Conservation (phyloP, 53 echinoderm and acorn worm species). For the Arbacia lixula region DNA sequence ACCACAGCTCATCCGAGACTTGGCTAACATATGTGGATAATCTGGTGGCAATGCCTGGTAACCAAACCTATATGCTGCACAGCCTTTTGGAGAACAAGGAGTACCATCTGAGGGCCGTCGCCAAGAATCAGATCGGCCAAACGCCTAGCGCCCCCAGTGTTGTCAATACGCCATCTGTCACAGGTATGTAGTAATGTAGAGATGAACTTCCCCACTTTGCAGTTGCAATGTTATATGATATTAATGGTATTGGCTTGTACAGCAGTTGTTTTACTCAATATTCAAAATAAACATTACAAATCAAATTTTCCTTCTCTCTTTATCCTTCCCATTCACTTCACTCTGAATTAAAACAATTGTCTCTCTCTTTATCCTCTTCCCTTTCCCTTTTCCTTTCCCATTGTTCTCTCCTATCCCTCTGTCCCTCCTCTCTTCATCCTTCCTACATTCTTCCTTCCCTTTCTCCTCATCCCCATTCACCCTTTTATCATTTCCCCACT, state of each 20-base stretch:
- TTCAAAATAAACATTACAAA: background rate
- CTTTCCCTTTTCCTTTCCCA: background rate
- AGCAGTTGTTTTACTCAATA: too few species aligned
- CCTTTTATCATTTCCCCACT: background rate
- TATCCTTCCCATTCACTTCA: background rate
- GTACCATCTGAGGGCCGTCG: slow-evolving; percentile 77
- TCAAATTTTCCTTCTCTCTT: background rate
- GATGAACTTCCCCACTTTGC: too few species aligned
- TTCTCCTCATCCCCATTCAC: background rate
- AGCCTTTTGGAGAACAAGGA: slow-evolving; percentile 65
- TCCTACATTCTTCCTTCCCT: background rate
- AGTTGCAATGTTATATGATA: too few species aligned
- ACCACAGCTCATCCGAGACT: slow-evolving; percentile 35
- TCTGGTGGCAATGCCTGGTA: slow-evolving; percentile 41
- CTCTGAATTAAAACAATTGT: background rate
- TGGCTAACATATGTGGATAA: slow-evolving; percentile 78
- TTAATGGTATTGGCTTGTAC: too few species aligned
- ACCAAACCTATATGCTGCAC: slow-evolving; percentile 38
- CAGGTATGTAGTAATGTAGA: slow-evolving; percentile 76
- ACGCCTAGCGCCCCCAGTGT: slow-evolving; percentile 46
- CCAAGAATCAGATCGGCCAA: slow-evolving; percentile 68
- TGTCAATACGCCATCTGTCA: slow-evolving; percentile 75
- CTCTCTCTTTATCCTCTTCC: background rate
- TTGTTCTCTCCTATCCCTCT: background rate
- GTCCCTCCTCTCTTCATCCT: too few species aligned